phyloP scores from a whole-genome alignment of 2,113 vertebrate genomes.

The Hyperopisus bebe region DNA sequence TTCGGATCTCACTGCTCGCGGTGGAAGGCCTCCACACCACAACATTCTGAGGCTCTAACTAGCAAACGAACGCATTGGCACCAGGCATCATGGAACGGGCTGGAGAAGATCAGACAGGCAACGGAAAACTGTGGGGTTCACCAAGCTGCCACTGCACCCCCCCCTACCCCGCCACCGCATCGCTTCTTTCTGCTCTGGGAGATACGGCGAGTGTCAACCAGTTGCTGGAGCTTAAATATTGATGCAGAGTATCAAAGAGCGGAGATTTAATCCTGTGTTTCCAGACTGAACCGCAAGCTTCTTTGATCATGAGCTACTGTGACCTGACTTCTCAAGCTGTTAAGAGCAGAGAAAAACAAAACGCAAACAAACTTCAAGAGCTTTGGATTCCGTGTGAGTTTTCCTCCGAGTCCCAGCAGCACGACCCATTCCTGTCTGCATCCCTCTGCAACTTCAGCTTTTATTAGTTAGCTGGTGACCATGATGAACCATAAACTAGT shows the following conservation, averaged over 20 bases:
- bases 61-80: neutral
- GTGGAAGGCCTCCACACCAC: too few relatives aligned
- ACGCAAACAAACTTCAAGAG: conserved; percentile 78
- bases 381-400: conserved; percentile 70
- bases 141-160: conserved; percentile 38
- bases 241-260: conserved; percentile 76
- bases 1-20: neutral
- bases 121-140: conserved; percentile 21
- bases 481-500: neutral
- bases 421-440: neutral
- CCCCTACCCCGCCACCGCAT: conserved; percentile 30
- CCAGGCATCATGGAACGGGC: neutral
- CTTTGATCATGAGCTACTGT: conserved; percentile 75
- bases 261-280: conserved; percentile 70
- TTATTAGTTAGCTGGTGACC: neutral
- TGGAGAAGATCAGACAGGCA: neutral
- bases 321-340: conserved; percentile 78
- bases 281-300: conserved; percentile 68
- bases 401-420: conserved; percentile 53
- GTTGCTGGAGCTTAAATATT: conserved; percentile 77
- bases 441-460: neutral
- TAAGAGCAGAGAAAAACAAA: conserved; percentile 74
- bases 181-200: conserved; percentile 60
- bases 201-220: conserved; percentile 69
- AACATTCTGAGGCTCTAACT: neutral